A percentile compares a stretch with the other conserved stretches of the same genome.
phyloP scores from a whole-genome alignment of 2,888 invertebrate genomes.

The Pristionchus entomophagus region DNA sequence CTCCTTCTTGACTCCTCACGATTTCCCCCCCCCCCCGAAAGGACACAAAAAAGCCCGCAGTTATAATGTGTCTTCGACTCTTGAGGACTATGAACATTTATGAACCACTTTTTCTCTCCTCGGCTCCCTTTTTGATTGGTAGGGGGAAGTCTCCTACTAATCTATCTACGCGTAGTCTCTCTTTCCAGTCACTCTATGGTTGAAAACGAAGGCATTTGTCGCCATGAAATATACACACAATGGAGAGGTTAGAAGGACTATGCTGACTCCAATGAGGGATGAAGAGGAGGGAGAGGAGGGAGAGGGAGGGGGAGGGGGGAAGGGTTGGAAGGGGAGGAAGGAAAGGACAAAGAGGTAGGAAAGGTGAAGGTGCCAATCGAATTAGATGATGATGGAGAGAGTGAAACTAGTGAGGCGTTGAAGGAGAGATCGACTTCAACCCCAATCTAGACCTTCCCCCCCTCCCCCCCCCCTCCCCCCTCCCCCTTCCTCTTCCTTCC shows the following conservation, averaged over 20 bases:
- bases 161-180: neutral
- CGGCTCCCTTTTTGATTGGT: neutral
- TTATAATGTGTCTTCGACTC: neutral
- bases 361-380: slow-evolving; percentile 6
- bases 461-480: too few species aligned
- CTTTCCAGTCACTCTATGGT: neutral
- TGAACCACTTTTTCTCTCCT: neutral
- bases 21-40: slow-evolving; percentile 20
- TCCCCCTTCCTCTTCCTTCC: too few species aligned
- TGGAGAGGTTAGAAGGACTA: slow-evolving; percentile 24
- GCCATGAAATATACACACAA: slow-evolving; percentile 41
- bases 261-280: neutral
- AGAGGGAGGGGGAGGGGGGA: neutral
- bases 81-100: neutral
- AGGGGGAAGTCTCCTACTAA: neutral
- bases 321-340: neutral
- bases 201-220: neutral
- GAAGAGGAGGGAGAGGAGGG: neutral
- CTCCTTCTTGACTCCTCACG: neutral
- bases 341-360: slow-evolving; percentile 12
- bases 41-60: slow-evolving; percentile 31
- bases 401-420: slow-evolving; percentile 22
- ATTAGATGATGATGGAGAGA: slow-evolving; percentile 19
- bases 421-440: too few species aligned
- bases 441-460: neutral